Percentiles rank a stretch among this genome's conserved stretches.
These are phyloP conservation scores for Ochotona princeps DNA, from an alignment of 2,113 vertebrate species.

Conservation along the genomic window DNA sequence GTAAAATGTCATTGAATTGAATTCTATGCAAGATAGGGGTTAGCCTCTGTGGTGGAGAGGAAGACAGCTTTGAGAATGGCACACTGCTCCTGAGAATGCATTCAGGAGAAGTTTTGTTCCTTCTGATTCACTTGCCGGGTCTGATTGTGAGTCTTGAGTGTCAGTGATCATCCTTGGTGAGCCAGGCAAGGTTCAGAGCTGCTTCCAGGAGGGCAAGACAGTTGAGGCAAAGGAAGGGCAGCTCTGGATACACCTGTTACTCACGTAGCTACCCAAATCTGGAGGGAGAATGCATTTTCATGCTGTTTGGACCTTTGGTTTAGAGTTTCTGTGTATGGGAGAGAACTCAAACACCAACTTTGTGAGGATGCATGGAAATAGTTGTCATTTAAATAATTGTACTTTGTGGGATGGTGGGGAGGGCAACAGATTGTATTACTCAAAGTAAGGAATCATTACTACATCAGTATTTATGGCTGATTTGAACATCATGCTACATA, in stretches of 20 bases:
- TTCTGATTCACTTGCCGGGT: background rate
- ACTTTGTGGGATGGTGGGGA: background rate
- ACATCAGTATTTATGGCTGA: background rate
- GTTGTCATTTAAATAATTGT: background rate
- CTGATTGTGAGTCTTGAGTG: background rate
- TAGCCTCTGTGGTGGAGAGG: background rate
- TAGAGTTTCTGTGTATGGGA: background rate
- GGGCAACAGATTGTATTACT: background rate
- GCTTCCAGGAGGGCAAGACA: rapidly evolving
- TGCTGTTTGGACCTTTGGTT: background rate
- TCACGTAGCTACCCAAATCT: no score
- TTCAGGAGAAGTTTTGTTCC: background rate
- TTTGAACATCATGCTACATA: background rate
- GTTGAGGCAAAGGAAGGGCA: background rate
- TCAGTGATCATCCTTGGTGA: background rate
- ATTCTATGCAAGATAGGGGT: background rate
- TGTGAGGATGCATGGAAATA: background rate
- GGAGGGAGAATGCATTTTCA: background rate
- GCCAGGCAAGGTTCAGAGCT: background rate
- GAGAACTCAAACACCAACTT: background rate
- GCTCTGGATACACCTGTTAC: background rate
- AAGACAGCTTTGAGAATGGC: background rate
- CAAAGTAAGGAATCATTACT: no score
- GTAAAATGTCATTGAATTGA: background rate
- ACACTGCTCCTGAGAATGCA: background rate